Evolutionary conservation across 92 coral and sea anemone species (phyloP), one percentile per base, ranked within the genome.

Genomic region (Zoanthus gigantus): DNA sequence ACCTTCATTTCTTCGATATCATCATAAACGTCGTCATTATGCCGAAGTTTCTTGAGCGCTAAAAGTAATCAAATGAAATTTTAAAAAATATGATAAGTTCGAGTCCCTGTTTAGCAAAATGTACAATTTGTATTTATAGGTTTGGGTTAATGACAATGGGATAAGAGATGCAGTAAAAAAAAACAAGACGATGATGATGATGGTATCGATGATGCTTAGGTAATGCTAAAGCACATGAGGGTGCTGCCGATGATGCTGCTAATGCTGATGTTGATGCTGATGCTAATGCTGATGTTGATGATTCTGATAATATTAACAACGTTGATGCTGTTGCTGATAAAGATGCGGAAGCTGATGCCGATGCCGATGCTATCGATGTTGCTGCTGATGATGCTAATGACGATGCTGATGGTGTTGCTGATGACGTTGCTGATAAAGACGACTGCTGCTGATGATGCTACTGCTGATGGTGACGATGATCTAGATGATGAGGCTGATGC

Each of bases 1-100:
- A 81, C 85, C 75, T 65, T 42, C 85, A 81, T 81, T 81, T 81
- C 85, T 15, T 81, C 63, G 11, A 81, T 66, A 45, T 81, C 85
- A 17, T 81, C 75, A 18, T 34, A 32, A 9, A 81, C 45, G 46
- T 66, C 75, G 7, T 45, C 75, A 18, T 66, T 30, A 45, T 23
- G 29, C 18, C 85, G 47, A 8, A 81, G 85, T 81, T 81, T 81
- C 76, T 47, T 66, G 32, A 81, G 61, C 46, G 76, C 85, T 81
- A 52, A 57, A 50, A 48, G 53, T 32, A 50, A 48, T 47, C 7
- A 52, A 9, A 1, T 12, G 46, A 31, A 6, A 13, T 9, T 30
- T 1, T 31, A 30, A 23, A 23, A 63, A 23, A 37, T 37, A 37
- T 2, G 42, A 37, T 37, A 37, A 2, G 42, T 37, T 37, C 42